Evolutionary conservation across 2,888 invertebrate genomes (phyloP).

Genomic region (Hemithea aestivaria): DNA sequence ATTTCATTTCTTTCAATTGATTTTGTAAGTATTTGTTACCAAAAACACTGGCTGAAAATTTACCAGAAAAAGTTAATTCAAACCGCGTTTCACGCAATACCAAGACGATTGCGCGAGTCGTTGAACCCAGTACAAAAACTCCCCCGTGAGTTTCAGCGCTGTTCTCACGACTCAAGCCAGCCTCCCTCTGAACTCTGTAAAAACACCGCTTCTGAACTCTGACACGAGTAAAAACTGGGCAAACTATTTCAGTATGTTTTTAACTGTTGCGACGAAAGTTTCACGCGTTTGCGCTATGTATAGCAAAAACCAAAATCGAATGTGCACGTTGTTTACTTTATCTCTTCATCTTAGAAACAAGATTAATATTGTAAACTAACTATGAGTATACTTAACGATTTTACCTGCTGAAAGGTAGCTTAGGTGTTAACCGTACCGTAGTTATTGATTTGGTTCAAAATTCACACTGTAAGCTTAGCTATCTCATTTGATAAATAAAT

Average conservation of each 20-base stretch:
- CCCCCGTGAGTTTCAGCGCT: conserved; percentile 67
- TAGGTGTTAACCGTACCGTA: too few species aligned
- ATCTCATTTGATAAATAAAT: too few species aligned
- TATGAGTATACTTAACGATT: too few species aligned
- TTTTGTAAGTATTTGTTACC: too few species aligned
- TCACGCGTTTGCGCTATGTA: conserved; percentile 11
- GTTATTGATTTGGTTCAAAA: too few species aligned
- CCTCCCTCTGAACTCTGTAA: conserved; percentile 54
- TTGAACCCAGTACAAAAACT: conserved; percentile 74
- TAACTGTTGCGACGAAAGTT: conserved; percentile 14
- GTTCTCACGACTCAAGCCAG: conserved; percentile 58
- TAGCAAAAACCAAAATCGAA: conserved; percentile 16
- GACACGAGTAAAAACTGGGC: conserved; percentile 66
- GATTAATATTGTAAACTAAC: too few species aligned
- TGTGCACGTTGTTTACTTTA: too few species aligned
- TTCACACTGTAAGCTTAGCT: too few species aligned
- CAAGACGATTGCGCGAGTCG: conserved; percentile 41
- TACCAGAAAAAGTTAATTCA: conserved; percentile 1
- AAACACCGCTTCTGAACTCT: conserved; percentile 49
- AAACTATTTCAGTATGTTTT: conserved; percentile 33
- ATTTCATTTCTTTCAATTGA: too few species aligned
- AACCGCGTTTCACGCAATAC: not conserved
- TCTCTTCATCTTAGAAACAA: too few species aligned
- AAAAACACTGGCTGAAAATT: too few species aligned
- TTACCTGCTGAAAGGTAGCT: too few species aligned